Conservation (phyloP, 2,888 invertebrate species). For the Dicycla oo region DNA sequence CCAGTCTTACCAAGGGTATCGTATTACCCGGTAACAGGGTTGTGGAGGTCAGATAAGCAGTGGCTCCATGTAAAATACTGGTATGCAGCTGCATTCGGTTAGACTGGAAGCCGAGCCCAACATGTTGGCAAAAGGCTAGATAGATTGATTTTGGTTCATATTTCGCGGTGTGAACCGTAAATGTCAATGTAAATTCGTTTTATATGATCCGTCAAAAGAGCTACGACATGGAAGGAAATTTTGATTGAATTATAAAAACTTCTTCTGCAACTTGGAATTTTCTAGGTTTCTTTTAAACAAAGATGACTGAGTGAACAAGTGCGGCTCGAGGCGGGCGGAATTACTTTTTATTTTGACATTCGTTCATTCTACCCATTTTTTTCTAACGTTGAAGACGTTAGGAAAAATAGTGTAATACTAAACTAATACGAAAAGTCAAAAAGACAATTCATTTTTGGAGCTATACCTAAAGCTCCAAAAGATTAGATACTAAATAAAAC, state of each 20-base stretch:
- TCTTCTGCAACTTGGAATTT: conserved; percentile 17
- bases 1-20: too few species aligned
- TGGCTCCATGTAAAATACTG: too few species aligned
- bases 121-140: too few species aligned
- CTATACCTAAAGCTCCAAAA: neutral
- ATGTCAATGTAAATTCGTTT: neutral
- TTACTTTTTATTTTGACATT: conserved; percentile 35
- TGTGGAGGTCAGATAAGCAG: too few species aligned
- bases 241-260: conserved; percentile 27
- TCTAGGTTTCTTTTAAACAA: conserved; percentile 28
- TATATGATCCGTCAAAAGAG: conserved; percentile 6
- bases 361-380: conserved; percentile 4
- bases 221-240: neutral
- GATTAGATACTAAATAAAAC: neutral
- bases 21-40: too few species aligned
- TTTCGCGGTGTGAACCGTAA: too few species aligned
- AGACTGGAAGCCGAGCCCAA: too few species aligned
- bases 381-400: neutral
- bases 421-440: neutral
- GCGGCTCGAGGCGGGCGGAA: neutral
- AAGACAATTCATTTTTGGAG: neutral
- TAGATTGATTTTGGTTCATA: too few species aligned
- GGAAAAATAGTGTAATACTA: neutral
- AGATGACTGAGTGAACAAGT: conserved; percentile 20
- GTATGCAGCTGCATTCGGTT: too few species aligned